Evolutionary conservation across 2,797 vertebrate genomes (phyloP).

Genomic region (Chiroxiphia lanceolata): DNA sequence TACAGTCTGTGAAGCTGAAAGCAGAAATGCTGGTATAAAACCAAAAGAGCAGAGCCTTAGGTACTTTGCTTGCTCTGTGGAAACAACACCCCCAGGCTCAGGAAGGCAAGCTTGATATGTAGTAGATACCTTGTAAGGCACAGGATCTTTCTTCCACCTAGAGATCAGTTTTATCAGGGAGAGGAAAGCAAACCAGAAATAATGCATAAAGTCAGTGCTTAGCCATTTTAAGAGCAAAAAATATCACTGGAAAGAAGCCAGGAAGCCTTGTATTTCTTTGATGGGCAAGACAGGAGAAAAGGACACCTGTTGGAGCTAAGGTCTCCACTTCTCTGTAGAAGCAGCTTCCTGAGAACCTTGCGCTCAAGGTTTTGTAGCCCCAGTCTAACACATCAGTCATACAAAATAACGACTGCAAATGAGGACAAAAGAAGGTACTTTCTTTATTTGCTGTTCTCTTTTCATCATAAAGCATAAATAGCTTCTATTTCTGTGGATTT

Average conservation of each 20-base stretch:
- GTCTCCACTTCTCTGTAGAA: not conserved
- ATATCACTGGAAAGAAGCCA: not conserved
- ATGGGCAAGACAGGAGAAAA: rapidly evolving
- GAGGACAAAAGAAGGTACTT: not conserved
- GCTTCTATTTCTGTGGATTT: not conserved
- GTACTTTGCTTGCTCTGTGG: not conserved
- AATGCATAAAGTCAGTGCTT: not conserved
- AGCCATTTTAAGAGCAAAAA: not conserved
- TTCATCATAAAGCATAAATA: not conserved
- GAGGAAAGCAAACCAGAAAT: not conserved
- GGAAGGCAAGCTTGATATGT: not conserved
- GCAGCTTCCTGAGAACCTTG: not conserved
- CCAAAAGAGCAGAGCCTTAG: not conserved
- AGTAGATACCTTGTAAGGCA: not conserved
- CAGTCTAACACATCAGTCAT: not conserved
- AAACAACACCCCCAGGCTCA: not conserved
- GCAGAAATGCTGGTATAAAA: not conserved
- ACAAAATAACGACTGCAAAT: not conserved
- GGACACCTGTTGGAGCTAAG: not conserved
- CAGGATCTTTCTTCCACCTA: not conserved
- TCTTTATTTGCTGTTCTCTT: not conserved
- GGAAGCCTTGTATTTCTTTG: not conserved
- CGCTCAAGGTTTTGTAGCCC: not conserved
- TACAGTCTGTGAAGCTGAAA: not conserved
- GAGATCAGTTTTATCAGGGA: not conserved